These are phyloP conservation scores for Eonycteris spelaea DNA, from an alignment of 2,113 vertebrate species.

Conservation along the genomic window DNA sequence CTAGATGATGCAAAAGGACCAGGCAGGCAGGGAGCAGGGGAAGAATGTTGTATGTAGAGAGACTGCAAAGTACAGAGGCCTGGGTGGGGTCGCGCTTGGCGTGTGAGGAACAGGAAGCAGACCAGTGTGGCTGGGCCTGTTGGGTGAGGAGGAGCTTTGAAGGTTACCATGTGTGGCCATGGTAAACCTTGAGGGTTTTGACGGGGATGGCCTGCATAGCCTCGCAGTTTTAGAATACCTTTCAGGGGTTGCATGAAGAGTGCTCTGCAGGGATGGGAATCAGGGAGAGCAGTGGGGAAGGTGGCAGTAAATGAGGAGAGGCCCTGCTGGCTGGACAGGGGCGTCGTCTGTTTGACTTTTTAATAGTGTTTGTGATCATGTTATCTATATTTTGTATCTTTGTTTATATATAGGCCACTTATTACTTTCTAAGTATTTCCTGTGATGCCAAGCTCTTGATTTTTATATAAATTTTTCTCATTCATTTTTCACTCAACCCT, in stretches of 20 bases:
- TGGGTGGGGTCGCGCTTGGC: no score
- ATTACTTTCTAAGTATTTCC: background rate
- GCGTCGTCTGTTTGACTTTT: background rate
- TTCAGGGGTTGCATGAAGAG: background rate
- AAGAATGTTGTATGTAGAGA: no score
- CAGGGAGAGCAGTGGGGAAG: background rate
- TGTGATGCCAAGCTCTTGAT: background rate
- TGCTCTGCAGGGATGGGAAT: background rate
- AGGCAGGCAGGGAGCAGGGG: background rate
- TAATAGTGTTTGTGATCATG: background rate
- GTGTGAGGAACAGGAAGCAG: background rate
- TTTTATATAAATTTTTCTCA: background rate
- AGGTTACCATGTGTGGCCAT: no score
- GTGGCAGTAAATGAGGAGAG: background rate
- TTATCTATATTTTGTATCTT: background rate
- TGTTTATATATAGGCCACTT: background rate
- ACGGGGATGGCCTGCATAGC: background rate
- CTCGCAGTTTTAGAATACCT: background rate
- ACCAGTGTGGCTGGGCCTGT: fast-evolving
- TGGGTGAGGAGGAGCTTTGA: background rate
- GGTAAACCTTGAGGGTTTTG: background rate
- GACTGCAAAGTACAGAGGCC: background rate
- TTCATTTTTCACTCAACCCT: background rate
- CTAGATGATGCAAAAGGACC: background rate
- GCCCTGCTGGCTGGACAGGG: background rate